These are phyloP conservation scores for Himalopsyche japonica DNA, from an alignment of 2,888 invertebrate species.

Conservation along the genomic window DNA sequence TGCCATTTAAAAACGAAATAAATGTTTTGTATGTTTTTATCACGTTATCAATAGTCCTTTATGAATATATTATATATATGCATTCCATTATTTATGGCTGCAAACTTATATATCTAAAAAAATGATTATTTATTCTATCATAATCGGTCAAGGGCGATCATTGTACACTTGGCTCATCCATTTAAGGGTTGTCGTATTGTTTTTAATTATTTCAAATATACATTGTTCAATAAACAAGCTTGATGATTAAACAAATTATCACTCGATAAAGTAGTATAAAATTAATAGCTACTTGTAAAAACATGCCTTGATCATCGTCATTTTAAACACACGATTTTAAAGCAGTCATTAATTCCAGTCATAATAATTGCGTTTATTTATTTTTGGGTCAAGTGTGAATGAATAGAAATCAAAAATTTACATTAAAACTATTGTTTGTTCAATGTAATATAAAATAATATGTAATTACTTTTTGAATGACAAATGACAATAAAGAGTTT, in stretches of 20 bases:
- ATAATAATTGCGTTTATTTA: not conserved
- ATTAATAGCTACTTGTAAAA: not conserved
- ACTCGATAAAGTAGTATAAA: not conserved
- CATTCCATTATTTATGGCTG: no score
- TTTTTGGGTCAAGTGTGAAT: not conserved
- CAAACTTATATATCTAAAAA: no score
- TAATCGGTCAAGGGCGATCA: not conserved
- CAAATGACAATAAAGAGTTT: not conserved
- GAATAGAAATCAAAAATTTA: not conserved
- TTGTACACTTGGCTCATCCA: not conserved
- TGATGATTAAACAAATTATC: not conserved
- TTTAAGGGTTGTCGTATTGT: not conserved
- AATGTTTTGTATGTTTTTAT: no score
- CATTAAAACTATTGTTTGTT: not conserved
- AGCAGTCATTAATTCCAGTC: not conserved
- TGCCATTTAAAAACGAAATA: no score
- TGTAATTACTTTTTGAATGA: not conserved
- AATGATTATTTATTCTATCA: no score
- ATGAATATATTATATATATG: no score
- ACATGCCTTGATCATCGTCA: not conserved
- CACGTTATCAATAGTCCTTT: no score
- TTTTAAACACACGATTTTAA: not conserved
- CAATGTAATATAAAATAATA: not conserved
- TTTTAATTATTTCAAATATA: not conserved
- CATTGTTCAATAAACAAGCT: not conserved